Evolutionary conservation across 1,140 invertebrate species (phyloP).

Genomic region (Leguminivora glycinivorella): DNA sequence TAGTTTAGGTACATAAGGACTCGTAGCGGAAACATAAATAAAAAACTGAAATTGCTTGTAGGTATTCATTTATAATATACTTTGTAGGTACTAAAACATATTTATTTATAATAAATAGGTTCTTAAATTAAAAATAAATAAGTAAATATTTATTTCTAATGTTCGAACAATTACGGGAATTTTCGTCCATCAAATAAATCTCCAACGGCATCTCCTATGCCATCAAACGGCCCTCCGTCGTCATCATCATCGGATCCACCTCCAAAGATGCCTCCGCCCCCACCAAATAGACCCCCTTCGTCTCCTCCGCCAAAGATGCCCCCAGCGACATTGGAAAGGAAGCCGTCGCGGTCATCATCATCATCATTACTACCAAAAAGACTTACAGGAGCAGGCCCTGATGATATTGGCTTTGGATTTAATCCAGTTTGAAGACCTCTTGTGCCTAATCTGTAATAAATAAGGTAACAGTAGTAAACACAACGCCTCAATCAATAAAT

Average conservation of each 20-base stretch:
- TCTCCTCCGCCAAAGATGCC: constrained; percentile 40
- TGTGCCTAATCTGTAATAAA: constrained; percentile 64
- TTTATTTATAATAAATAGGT: background rate
- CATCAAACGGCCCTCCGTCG: constrained; percentile 51
- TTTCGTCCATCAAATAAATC: constrained; percentile 56
- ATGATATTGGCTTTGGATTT: constrained; percentile 67
- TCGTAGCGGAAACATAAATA: too few relatives aligned
- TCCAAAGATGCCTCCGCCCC: constrained; percentile 51
- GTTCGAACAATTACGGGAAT: background rate
- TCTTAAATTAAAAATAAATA: constrained; percentile 6
- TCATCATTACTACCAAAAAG: constrained; percentile 61
- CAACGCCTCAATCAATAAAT: background rate
- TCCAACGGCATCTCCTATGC: constrained; percentile 61
- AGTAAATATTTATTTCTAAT: constrained; percentile 28
- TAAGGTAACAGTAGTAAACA: constrained; percentile 26
- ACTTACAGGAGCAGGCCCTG: constrained; percentile 58
- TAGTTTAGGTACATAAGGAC: too few relatives aligned
- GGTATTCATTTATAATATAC: too few relatives aligned
- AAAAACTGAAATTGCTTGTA: too few relatives aligned
- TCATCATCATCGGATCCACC: constrained; percentile 49
- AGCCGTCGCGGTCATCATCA: constrained; percentile 42
- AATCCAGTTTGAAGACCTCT: constrained; percentile 68
- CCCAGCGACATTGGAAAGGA: constrained; percentile 40
- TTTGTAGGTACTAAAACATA: background rate
- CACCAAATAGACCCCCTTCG: constrained; percentile 41